Percentiles rank a stretch among this genome's conserved stretches.
These are phyloP conservation scores for Pelochelys cantorii DNA, from an alignment of 2,797 vertebrate genomes.

Conservation along the genomic window DNA sequence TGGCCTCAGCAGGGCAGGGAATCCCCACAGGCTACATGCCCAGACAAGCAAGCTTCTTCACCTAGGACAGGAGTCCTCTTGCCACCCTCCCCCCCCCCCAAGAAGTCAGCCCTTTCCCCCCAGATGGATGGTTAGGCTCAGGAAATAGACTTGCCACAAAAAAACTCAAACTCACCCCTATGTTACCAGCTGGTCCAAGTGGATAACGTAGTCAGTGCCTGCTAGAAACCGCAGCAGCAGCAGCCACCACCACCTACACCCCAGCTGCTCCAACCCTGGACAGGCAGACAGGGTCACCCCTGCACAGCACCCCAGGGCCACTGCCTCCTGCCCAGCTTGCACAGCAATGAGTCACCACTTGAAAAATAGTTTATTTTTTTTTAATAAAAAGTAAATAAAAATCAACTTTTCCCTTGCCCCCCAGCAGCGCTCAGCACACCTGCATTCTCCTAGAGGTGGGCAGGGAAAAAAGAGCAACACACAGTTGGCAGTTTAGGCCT, in stretches of 20 bases:
- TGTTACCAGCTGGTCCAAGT: too few relatives aligned
- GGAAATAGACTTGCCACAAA: too few relatives aligned
- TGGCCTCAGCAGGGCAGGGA: background rate
- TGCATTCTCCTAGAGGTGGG: background rate
- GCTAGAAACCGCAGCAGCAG: background rate
- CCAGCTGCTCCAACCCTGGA: fast-evolving
- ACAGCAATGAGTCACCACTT: background rate
- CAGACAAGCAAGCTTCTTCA: too few relatives aligned
- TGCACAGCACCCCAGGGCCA: too few relatives aligned
- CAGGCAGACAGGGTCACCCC: too few relatives aligned
- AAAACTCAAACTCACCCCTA: too few relatives aligned
- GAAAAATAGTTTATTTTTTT: constrained; percentile 55
- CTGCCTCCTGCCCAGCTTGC: background rate
- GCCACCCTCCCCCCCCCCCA: too few relatives aligned
- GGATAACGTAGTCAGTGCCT: too few relatives aligned
- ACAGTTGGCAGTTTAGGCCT: fast-evolving
- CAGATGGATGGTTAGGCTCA: too few relatives aligned
- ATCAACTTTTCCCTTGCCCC: constrained; percentile 11
- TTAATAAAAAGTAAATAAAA: constrained; percentile 59
- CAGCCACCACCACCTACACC: background rate
- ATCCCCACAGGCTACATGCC: too few relatives aligned
- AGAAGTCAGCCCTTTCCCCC: too few relatives aligned
- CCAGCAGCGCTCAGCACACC: background rate
- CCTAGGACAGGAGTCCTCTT: too few relatives aligned
- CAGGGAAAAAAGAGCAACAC: constrained; percentile 1